Conservation (phyloP, 2,888 invertebrate species). For the Crematogaster levior region DNA sequence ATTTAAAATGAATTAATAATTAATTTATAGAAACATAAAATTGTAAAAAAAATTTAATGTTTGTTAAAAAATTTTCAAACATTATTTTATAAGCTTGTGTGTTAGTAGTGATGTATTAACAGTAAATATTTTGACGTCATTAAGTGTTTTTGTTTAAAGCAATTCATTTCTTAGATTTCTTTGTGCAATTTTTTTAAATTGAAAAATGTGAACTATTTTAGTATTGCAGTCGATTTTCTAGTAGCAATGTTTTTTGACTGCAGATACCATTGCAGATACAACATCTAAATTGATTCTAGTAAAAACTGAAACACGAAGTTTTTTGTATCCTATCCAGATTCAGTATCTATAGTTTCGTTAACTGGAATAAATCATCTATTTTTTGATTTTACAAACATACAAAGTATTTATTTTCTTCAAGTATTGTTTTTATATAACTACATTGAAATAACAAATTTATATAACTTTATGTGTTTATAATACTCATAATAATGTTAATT, state of each 20-base stretch:
- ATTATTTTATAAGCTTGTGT: background rate
- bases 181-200: background rate
- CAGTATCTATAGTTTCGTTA: background rate
- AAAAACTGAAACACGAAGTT: slow-evolving; percentile 36
- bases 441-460: background rate
- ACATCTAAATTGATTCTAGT: slow-evolving; percentile 32
- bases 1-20: background rate
- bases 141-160: background rate
- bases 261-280: slow-evolving; percentile 42
- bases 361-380: slow-evolving; percentile 16
- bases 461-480: background rate
- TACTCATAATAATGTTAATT: background rate
- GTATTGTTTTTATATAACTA: background rate
- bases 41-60: background rate
- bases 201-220: slow-evolving; percentile 18
- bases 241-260: slow-evolving; percentile 16
- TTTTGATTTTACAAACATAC: background rate
- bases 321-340: slow-evolving; percentile 1
- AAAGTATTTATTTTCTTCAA: background rate
- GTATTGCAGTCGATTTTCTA: slow-evolving; percentile 7
- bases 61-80: background rate
- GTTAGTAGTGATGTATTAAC: background rate
- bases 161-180: background rate
- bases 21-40: background rate
- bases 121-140: background rate